Evolutionary conservation across 2,113 vertebrate genomes (phyloP), one percentile per base, ranked within the genome.

Genomic region (Mesembrinibis cayennensis): DNA sequence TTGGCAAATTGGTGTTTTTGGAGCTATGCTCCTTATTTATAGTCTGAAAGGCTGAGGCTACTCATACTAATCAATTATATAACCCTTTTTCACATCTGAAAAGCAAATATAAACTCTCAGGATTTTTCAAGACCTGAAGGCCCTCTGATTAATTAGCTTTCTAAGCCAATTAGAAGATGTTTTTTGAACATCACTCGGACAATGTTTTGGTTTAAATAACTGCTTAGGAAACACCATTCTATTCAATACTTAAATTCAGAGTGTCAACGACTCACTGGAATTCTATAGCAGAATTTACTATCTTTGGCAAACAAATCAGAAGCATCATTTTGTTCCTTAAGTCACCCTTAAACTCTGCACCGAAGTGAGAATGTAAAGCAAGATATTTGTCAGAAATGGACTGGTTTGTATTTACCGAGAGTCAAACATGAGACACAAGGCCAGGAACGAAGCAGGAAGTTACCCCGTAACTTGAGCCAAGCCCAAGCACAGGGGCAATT

Each of bases 41-140:
- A 84, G 21, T 16, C 65, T 87, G 67, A 89, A 91, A 95, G 36
- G 62, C 50, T 76, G 66, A 74, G 16, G 25, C 20, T 89, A 76
- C 32, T 89, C 56, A 52, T 18, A 73, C 20, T 76, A 52, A 89
- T 82, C 63, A 89, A 83, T 82, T 59, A 50, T 29, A 70, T 22
- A 84, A 89, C 65, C 40, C 32, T 62, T 86, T 82, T 90, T 92
- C 89, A 91, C 55, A 86, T 85, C 62, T 88, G 66, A 84, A 96
- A 92, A 96, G 78, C 73, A 94, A 95, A 93, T 90, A 82, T 21
- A 63, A 95, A 72, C 52, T 87, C 63, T 78, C 38, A 18, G 8
- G 61, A 66, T 71, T 95, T 92, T 85, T 86, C 50, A 87, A 79
- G 53, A 91, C 84, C 84, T 84, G 42, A 76, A 95, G 62, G 49